Evolutionary conservation across 2,797 vertebrate genomes (phyloP), one percentile per base, ranked within the genome.

Genomic region (Ctenochaetus hawaiiensis): DNA sequence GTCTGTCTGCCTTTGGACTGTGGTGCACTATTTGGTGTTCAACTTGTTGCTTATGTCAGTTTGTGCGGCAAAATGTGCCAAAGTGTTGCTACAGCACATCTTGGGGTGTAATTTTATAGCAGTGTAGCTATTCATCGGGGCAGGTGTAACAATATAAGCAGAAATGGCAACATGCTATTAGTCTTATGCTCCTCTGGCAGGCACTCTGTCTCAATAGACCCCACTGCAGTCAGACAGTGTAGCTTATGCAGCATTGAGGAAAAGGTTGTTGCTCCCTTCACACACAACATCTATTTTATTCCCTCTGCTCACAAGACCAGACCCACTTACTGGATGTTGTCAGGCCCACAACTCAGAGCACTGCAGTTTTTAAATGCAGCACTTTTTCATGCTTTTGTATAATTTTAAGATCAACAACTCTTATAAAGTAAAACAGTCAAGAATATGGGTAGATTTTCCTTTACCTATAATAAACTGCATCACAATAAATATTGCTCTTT

Each of bases 121-220:
- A 16, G 73, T 79, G 61, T 75, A 74, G 72, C 56, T 23, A 47
- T 92, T 82, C 83, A 85, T 75, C 51, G 79, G 85, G 86, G 72
- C 81, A 89, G 75, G 81, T 90, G 89, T 89, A 85, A 91, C 75
- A 87, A 87, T 92, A 91, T 92, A 80, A 88, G 85, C 68, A 89
- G 71, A 90, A 92, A 82, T 83, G 89, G 81, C 87, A 88, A 84
- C 75, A 63, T 45, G 68, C 89, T 91, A 90, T 93, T 91, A 88
- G 84, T 93, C 88, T 84, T 92, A 8, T 75, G 82, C 87, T 90
- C 82, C 62, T 81, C 80, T 90, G 86, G 82, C 90, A 87, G 90
- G 66, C 87, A 82, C 84, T 92, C 72, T 89, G 88, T 93, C 90
- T 89, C 90, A 90, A 84, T 88, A 88, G 85, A 89, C 63, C 80